A percentile compares a stretch with the other conserved stretches of the same genome.
phyloP scores from a whole-genome alignment of 2,888 invertebrate species.

The Ormia ochracea region DNA sequence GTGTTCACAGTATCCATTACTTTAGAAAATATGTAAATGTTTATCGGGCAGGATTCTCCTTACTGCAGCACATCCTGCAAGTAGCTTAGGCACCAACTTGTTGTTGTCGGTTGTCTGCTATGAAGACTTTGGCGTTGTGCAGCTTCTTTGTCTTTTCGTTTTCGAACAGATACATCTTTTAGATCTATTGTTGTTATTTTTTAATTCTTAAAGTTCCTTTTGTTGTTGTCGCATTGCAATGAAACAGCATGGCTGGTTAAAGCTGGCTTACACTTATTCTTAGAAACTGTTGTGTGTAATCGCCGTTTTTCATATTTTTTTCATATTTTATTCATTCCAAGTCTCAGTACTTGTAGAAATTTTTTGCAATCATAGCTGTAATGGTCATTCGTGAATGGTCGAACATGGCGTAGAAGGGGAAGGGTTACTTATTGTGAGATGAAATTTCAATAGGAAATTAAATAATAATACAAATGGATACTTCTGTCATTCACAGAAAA shows the following conservation, averaged over 20 bases:
- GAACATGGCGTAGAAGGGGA: neutral
- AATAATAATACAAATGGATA: too few species aligned
- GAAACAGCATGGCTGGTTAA: slow-evolving; percentile 20
- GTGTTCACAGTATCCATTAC: too few species aligned
- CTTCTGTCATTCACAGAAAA: too few species aligned
- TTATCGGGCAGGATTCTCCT: too few species aligned
- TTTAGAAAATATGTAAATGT: too few species aligned
- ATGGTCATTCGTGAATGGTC: slow-evolving; percentile 24
- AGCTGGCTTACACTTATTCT: neutral
- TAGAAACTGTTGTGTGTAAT: neutral
- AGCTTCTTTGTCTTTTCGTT: slow-evolving; percentile 15
- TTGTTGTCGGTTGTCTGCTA: slow-evolving; percentile 5
- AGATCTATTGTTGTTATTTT: slow-evolving; percentile 9
- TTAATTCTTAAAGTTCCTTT: neutral
- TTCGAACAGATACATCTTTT: slow-evolving; percentile 4
- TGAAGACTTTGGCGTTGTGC: slow-evolving; percentile 20
- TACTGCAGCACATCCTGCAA: neutral
- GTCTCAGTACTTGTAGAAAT: slow-evolving; percentile 10
- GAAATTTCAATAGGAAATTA: too few species aligned
- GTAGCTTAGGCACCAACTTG: slow-evolving; percentile 14
- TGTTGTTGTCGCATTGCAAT: slow-evolving; percentile 37
- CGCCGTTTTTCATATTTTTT: slow-evolving; percentile 40
- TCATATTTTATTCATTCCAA: neutral
- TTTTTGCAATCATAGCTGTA: slow-evolving; percentile 3
- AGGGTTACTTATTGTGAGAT: too few species aligned